Evolutionary conservation across 2,113 vertebrate genomes (phyloP).

Genomic region (Trochalopteron elliotii): DNA sequence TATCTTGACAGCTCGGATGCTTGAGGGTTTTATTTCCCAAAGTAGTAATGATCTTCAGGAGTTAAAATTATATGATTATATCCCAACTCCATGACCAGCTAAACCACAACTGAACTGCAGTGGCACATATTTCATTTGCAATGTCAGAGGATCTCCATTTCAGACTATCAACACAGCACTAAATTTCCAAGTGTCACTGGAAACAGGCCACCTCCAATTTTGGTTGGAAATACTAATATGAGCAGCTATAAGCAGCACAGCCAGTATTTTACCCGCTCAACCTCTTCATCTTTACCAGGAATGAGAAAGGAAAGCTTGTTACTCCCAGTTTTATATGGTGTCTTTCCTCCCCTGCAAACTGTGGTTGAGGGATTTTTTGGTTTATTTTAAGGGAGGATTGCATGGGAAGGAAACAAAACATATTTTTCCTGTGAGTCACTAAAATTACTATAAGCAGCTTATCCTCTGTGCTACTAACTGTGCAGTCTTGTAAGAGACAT

Average conservation of each 20-base stretch:
- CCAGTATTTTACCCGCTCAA: conserved; percentile 47
- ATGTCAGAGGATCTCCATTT: conserved; percentile 71
- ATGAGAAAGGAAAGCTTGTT: background rate
- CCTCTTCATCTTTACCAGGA: conserved; percentile 38
- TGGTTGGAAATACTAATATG: conserved; percentile 30
- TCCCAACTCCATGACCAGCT: conserved; percentile 58
- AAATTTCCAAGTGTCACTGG: conserved; percentile 72
- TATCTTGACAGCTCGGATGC: conserved; percentile 61
- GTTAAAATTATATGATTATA: conserved; percentile 79
- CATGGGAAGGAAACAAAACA: background rate
- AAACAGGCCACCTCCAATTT: conserved; percentile 66
- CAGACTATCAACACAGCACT: conserved; percentile 67
- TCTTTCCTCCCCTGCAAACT: background rate
- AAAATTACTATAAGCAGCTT: background rate
- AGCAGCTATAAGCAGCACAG: background rate
- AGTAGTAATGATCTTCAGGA: conserved; percentile 72
- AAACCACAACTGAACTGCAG: conserved; percentile 70
- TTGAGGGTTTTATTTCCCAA: conserved; percentile 59
- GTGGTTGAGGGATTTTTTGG: background rate
- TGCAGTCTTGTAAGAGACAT: background rate
- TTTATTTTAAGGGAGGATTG: background rate
- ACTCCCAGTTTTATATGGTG: background rate
- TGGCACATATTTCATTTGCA: conserved; percentile 63
- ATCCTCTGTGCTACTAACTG: background rate
- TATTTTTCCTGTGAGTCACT: background rate